Conservation (phyloP, 2,113 vertebrate genomes). For the Misgurnus mizolepis region DNA sequence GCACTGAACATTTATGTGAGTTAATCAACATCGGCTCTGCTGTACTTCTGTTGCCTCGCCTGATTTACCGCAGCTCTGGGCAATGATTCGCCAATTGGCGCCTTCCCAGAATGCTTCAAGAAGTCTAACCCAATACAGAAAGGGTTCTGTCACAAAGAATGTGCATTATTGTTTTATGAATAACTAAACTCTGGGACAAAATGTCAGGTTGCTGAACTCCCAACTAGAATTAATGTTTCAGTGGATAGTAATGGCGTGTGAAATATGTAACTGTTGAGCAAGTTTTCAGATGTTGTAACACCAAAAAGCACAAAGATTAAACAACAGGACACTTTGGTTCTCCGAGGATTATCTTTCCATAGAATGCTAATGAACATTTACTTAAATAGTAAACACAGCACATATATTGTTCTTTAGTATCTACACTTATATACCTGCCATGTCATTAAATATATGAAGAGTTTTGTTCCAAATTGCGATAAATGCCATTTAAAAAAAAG, state of each 20-base stretch:
- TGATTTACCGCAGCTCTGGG: constrained; percentile 9
- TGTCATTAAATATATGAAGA: too few relatives aligned
- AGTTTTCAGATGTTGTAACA: background rate
- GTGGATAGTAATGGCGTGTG: constrained; percentile 14
- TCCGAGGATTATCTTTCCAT: too few relatives aligned
- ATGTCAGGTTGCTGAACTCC: constrained; percentile 19
- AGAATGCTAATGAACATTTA: too few relatives aligned
- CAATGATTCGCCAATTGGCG: background rate
- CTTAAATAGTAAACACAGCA: too few relatives aligned
- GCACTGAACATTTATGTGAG: constrained; percentile 10
- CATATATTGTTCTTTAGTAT: too few relatives aligned
- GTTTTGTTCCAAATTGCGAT: too few relatives aligned
- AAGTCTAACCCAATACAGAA: background rate
- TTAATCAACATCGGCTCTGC: constrained; percentile 23
- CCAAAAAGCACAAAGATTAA: background rate
- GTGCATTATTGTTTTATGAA: constrained; percentile 30
- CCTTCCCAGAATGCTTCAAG: background rate
- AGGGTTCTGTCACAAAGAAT: constrained; percentile 10
- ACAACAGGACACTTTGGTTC: too few relatives aligned
- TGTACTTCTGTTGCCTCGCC: constrained; percentile 12
- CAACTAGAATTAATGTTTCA: constrained; percentile 53
- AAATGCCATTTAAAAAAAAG: too few relatives aligned
- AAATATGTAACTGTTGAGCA: background rate
- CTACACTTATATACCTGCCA: too few relatives aligned
- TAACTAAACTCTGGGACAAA: constrained; percentile 8